These are phyloP conservation scores for Heteromurus nitidus DNA, from an alignment of 2,888 invertebrate genomes.

Conservation along the genomic window DNA sequence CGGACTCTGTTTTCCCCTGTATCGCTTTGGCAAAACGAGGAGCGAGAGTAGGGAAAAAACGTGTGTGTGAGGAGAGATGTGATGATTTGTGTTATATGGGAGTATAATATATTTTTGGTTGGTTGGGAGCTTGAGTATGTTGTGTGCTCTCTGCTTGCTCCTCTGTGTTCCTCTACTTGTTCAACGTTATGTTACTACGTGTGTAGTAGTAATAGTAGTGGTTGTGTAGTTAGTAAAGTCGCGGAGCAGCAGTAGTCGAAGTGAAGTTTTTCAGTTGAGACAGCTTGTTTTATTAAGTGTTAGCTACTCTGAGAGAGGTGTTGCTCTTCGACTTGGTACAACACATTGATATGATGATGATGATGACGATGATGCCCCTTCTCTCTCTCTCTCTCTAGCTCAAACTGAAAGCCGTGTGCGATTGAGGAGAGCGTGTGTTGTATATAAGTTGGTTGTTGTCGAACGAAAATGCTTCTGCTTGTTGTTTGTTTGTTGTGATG, in stretches of 20 bases:
- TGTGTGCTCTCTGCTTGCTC: too few species aligned
- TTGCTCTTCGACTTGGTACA: slow-evolving; percentile 61
- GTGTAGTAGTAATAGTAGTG: slow-evolving; percentile 31
- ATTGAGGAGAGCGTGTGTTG: slow-evolving; percentile 11
- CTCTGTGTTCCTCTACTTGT: too few species aligned
- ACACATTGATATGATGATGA: slow-evolving; percentile 41
- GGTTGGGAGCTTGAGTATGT: too few species aligned
- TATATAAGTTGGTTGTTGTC: slow-evolving; percentile 9
- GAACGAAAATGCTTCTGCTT: slow-evolving; percentile 33
- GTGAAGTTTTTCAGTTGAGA: slow-evolving; percentile 55
- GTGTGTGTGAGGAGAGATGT: background rate
- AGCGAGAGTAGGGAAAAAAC: slow-evolving; percentile 29
- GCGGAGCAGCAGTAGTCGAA: slow-evolving; percentile 34
- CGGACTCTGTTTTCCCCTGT: too few species aligned
- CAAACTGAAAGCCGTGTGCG: too few species aligned
- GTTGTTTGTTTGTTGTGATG: slow-evolving; percentile 59
- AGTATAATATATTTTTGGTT: too few species aligned
- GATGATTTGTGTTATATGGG: slow-evolving; percentile 63
- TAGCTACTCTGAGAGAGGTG: slow-evolving; percentile 58
- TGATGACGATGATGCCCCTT: slow-evolving; percentile 62
- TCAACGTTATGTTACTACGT: too few species aligned
- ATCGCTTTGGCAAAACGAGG: background rate
- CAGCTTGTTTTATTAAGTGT: slow-evolving; percentile 66
- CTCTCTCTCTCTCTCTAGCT: slow-evolving; percentile 23
- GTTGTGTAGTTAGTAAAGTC: too few species aligned